These are phyloP conservation scores for Chroicocephalus ridibundus DNA, from an alignment of 2,113 vertebrate species.

Conservation along the genomic window DNA sequence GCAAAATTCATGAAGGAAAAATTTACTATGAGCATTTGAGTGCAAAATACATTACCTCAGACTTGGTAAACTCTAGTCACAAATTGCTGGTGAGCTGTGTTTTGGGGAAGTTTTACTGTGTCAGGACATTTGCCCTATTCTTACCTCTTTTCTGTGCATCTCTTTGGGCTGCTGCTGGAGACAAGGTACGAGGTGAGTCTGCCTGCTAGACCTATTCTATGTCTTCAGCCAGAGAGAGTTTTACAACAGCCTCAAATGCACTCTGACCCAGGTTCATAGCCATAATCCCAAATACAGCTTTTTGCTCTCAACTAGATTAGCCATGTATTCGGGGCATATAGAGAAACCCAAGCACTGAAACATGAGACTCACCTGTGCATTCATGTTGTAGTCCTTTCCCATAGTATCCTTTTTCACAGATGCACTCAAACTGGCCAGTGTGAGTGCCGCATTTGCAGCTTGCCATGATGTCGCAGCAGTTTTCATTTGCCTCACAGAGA, in stretches of 20 bases:
- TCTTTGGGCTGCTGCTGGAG: background rate
- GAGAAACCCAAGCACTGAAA: background rate
- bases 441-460: slow-evolving; percentile 96
- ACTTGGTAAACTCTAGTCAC: background rate
- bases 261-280: background rate
- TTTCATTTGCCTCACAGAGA: slow-evolving; percentile 84
- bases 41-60: background rate
- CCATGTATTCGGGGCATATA: background rate
- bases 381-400: slow-evolving; percentile 93
- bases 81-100: fast-evolving
- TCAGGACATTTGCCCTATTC: background rate
- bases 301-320: background rate
- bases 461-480: slow-evolving; percentile 95
- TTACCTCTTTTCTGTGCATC: background rate
- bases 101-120: background rate
- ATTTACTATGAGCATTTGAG: background rate
- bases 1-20: background rate
- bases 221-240: background rate
- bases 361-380: slow-evolving; percentile 83
- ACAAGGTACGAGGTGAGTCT: background rate
- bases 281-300: background rate
- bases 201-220: background rate
- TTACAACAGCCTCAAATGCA: background rate
- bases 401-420: slow-evolving; percentile 95
- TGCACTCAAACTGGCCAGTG: slow-evolving; percentile 96